Evolutionary conservation across 2,797 vertebrate genomes (phyloP).

Genomic region (Sebastes taczanowskii): DNA sequence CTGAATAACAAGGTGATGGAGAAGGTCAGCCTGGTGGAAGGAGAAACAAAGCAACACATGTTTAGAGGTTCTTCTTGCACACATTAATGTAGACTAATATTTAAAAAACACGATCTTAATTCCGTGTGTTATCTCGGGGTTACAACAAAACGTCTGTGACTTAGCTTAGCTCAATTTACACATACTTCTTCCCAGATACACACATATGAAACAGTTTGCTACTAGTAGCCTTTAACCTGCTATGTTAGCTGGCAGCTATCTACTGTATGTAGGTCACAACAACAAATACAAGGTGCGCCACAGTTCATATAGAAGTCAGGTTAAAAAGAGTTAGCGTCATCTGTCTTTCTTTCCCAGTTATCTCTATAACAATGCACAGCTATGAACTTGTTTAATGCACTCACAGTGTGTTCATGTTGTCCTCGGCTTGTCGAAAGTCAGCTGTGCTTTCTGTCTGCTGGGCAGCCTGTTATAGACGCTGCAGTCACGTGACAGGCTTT

Average conservation of each 20-base stretch:
- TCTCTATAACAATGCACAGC: neutral
- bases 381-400: slow-evolving; percentile 1
- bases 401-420: slow-evolving; percentile 72
- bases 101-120: neutral
- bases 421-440: neutral
- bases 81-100: neutral
- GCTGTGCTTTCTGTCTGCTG: neutral
- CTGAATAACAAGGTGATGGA: slow-evolving; percentile 54
- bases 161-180: neutral
- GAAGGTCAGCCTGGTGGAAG: slow-evolving; percentile 59
- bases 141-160: neutral
- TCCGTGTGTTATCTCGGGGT: neutral
- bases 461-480: neutral
- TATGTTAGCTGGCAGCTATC: slow-evolving; percentile 26
- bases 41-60: neutral
- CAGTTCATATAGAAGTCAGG: too few species aligned
- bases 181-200: neutral
- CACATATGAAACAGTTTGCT: too few species aligned
- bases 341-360: rapidly evolving
- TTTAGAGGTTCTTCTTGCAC: neutral
- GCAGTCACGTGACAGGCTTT: slow-evolving; percentile 47
- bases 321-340: too few species aligned
- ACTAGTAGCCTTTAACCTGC: neutral
- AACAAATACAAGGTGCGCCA: neutral
- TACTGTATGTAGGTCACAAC: slow-evolving; percentile 28